Evolutionary conservation across 2,888 invertebrate genomes (phyloP).

Genomic region (Meteorus cinctellus): DNA sequence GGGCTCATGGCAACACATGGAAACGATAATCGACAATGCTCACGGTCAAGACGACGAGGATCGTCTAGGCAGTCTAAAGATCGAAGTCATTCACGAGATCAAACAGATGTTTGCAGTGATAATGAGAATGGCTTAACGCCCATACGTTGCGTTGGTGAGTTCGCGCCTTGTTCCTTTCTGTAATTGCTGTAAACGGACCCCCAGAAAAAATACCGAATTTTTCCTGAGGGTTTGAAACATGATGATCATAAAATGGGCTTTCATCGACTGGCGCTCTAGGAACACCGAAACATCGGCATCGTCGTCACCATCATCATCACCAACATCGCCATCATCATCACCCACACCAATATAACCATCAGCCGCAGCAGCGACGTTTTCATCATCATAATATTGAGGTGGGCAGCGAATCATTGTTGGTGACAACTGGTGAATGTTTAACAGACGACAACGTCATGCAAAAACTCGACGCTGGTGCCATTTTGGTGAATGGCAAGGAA

Average conservation of each 20-base stretch:
- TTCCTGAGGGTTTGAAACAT: conserved; percentile 20
- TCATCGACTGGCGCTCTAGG: conserved; percentile 28
- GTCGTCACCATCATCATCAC: neutral
- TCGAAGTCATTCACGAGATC: conserved; percentile 44
- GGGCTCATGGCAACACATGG: conserved; percentile 46
- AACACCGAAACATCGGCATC: conserved; percentile 49
- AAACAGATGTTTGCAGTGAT: conserved; percentile 22
- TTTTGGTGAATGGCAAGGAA: conserved; percentile 79
- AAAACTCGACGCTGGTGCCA: conserved; percentile 75
- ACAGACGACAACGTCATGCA: conserved; percentile 69
- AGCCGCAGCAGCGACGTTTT: conserved; percentile 22
- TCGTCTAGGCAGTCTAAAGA: conserved; percentile 40
- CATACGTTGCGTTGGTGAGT: conserved; percentile 47
- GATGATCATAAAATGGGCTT: conserved; percentile 13
- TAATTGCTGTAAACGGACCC: conserved; percentile 56
- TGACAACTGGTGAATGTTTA: conserved; percentile 65
- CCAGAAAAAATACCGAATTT: conserved; percentile 21
- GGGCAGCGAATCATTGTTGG: conserved; percentile 69
- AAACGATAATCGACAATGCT: conserved; percentile 61
- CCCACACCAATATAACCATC: conserved; percentile 37
- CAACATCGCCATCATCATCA: conserved; percentile 34
- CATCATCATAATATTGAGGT: conserved; percentile 68
- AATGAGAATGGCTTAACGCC: conserved; percentile 51
- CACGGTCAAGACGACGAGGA: conserved; percentile 57
- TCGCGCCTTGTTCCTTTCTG: conserved; percentile 53